Evolutionary conservation across 2,888 invertebrate species (phyloP).

Genomic region (Lepidocyrtoides sp.): DNA sequence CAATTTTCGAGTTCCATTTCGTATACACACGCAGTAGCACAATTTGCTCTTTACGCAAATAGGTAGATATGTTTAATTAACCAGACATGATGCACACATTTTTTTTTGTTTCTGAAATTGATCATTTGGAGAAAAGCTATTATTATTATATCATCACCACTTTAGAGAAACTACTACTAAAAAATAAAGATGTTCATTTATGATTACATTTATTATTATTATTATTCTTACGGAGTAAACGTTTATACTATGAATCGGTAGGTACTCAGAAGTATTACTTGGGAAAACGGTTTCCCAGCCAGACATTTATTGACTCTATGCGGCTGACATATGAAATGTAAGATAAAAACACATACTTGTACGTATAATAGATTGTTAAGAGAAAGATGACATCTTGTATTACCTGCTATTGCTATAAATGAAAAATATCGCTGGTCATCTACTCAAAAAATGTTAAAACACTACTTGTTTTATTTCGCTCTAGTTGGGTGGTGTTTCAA

Average conservation of each 20-base stretch:
- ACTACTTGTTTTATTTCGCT: conserved; percentile 51
- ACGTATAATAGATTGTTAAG: conserved; percentile 36
- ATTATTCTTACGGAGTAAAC: conserved; percentile 36
- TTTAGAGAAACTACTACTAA: conserved; percentile 2
- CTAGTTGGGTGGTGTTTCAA: conserved; percentile 44
- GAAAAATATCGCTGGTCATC: conserved; percentile 71
- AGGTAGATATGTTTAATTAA: background rate
- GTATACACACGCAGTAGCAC: conserved; percentile 20
- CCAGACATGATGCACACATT: conserved; percentile 47
- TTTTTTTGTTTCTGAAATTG: conserved; percentile 7
- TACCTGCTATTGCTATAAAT: conserved; percentile 71
- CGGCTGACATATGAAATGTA: conserved; percentile 62
- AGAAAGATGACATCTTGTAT: conserved; percentile 63
- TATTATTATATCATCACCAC: conserved; percentile 34
- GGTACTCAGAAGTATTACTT: conserved; percentile 77
- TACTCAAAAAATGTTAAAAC: conserved; percentile 65
- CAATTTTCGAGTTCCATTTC: conserved; percentile 7
- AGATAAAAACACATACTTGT: conserved; percentile 41
- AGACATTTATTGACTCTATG: conserved; percentile 52
- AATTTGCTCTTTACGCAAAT: conserved; percentile 26
- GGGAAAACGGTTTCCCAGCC: conserved; percentile 51
- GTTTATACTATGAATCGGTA: conserved; percentile 63
- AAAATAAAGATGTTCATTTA: conserved; percentile 47
- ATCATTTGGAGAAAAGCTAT: conserved; percentile 16
- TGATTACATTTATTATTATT: conserved; percentile 12